Base-by-base conservation (phyloP, 2,113 vertebrate genomes). In the Romanogobio albipinnatus region DNA sequence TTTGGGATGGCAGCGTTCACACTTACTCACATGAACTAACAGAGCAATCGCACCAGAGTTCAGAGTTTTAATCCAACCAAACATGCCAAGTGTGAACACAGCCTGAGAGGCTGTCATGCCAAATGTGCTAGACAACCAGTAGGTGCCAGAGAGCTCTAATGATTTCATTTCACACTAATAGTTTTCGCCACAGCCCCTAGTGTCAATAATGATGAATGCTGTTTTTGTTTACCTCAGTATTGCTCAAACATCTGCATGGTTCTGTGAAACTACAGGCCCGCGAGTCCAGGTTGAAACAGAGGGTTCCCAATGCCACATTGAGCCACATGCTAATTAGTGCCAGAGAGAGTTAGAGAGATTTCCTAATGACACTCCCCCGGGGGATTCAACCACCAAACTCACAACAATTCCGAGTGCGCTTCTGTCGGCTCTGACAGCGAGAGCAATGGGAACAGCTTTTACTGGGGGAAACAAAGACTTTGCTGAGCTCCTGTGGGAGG, bases 271-370 rank as follows among this genome's bases (percentile, higher is more conserved):
- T 36, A 26, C 26, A 85, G 26, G 73, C 81, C 71, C 22, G 24
- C 26, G 76, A 87, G 77, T 86, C 62, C 83, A 87, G 83, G 76
- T 85, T 84, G 61, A 85, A 85, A 58, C 62, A 14, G n/a, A 49
- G 33, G 56, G 43, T 24, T 83, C 66, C 59, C 24, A 86, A 84
- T 81, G 47, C 84, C 71, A 87, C 77, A 76, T 70, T 56, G 61
- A 85, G 83, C 81, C 81, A 89, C 70, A 87, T 89, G 88, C 84
- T 89, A 86, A 89, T 89, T 89, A 82, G 73, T 66, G 76, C 83
- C 82, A 36, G 76, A 71, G 86, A 85, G 76, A 89, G 81, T 86
- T 87, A 87, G 59, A 76, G 26, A 87, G 82, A 87, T 87, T 89
- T 87, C 58, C 83, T 84, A 82, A 87, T 81, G 84, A 81, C 78